Conservation (phyloP, 2,888 invertebrate genomes). For the Ectemnius cavifrons region DNA sequence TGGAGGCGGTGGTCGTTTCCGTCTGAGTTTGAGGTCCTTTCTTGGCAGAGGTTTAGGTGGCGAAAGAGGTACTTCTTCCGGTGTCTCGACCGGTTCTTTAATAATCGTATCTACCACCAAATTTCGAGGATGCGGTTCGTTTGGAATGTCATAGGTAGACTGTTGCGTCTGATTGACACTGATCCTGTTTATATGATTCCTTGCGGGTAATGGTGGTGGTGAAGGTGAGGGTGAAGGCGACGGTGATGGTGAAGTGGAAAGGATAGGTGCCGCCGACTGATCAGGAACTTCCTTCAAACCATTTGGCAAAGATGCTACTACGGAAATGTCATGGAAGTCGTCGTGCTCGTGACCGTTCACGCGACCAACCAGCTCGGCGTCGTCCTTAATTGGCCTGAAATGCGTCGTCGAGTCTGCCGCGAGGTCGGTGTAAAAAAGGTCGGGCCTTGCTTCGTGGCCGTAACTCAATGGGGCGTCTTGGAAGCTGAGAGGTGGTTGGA, state of each 20-base stretch:
- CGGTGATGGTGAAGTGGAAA: too few relatives aligned
- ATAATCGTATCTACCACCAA: slow-evolving; percentile 6
- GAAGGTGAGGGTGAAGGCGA: slow-evolving; percentile 3
- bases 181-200: slow-evolving; percentile 71
- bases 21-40: slow-evolving; percentile 70
- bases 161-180: slow-evolving; percentile 61
- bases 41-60: slow-evolving; percentile 77
- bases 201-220: slow-evolving; percentile 58
- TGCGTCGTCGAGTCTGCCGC: slow-evolving; percentile 72
- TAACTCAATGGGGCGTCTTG: slow-evolving; percentile 81
- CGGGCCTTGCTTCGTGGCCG: slow-evolving; percentile 75
- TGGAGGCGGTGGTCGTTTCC: slow-evolving; percentile 76
- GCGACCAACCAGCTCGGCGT: slow-evolving; percentile 70
- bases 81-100: not conserved
- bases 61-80: slow-evolving; percentile 59
- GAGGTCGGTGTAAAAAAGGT: slow-evolving; percentile 69
- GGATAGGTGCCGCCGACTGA: too few relatives aligned
- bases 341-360: slow-evolving; percentile 62
- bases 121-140: slow-evolving; percentile 24
- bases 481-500: slow-evolving; percentile 79
- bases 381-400: slow-evolving; percentile 72
- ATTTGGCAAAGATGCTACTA: slow-evolving; percentile 4
- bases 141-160: slow-evolving; percentile 14
- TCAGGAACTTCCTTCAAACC: not conserved
- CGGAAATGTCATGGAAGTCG: not conserved